Conservation (phyloP, 2,888 invertebrate species). For the Urechis unicinctus region DNA sequence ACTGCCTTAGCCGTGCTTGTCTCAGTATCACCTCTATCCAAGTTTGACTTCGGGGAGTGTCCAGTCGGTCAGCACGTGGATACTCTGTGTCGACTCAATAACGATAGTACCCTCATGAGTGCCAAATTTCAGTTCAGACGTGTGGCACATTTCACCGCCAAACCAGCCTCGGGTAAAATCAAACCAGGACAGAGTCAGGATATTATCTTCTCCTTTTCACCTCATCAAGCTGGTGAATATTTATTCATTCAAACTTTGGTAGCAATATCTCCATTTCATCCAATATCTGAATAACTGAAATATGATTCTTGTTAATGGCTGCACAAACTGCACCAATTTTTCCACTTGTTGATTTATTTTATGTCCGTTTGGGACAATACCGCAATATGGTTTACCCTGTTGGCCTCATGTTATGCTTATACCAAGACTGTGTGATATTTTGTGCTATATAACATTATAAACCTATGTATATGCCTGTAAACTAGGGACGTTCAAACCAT, state of each 20-base stretch:
- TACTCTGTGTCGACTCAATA: conserved; percentile 37
- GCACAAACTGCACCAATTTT: too few species aligned
- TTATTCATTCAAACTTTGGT: background rate
- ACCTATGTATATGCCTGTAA: too few species aligned
- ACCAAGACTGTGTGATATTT: background rate
- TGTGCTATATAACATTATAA: too few species aligned
- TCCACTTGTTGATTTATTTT: background rate
- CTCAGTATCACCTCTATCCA: conserved; percentile 32
- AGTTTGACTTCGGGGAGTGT: conserved; percentile 45
- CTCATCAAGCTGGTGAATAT: conserved; percentile 48
- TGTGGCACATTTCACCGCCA: conserved; percentile 45
- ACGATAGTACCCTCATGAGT: conserved; percentile 39
- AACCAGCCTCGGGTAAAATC: conserved; percentile 42
- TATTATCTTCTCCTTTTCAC: conserved; percentile 46
- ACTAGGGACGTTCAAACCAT: conserved; percentile 43
- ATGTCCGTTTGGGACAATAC: too few species aligned
- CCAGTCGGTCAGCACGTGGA: conserved; percentile 43
- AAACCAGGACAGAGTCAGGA: conserved; percentile 38
- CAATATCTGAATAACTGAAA: too few species aligned
- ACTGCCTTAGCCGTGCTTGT: conserved; percentile 48
- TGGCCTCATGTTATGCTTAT: too few species aligned
- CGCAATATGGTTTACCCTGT: too few species aligned
- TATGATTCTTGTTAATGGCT: too few species aligned
- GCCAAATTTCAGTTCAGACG: conserved; percentile 42
- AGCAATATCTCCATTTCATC: too few species aligned